Conservation (phyloP, 2,113 vertebrate species). For the Mustela nigripes region DNA sequence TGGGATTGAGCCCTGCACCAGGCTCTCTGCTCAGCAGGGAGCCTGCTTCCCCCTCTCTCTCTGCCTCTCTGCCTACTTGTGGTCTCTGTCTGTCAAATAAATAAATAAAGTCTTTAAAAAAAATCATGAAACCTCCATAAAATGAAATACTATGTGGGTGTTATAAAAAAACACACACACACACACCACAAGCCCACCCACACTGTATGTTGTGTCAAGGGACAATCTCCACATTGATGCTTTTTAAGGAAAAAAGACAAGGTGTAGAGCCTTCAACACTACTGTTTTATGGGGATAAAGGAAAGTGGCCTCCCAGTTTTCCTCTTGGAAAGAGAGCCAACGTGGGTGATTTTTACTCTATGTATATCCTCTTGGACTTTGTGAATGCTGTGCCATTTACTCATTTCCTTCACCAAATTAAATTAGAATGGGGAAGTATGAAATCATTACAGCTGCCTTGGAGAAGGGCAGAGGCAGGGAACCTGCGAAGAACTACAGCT, state of each 20-base stretch:
- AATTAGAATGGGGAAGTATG: not conserved
- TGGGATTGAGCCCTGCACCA: too few species aligned
- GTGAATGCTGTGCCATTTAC: not conserved
- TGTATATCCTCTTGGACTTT: not conserved
- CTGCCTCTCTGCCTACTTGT: too few species aligned
- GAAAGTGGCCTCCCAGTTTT: not conserved
- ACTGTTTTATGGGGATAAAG: not conserved
- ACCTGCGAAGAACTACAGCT: not conserved
- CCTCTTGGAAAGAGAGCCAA: not conserved
- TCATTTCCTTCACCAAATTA: not conserved
- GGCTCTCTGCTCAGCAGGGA: too few species aligned
- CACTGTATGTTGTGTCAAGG: not conserved
- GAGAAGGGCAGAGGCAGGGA: not conserved
- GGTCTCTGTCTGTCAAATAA: too few species aligned
- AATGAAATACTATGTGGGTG: not conserved
- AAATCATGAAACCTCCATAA: not conserved
- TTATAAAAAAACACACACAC: not conserved
- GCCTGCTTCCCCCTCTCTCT: too few species aligned
- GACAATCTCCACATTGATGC: not conserved
- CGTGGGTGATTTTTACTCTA: not conserved
- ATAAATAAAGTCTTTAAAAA: too few species aligned
- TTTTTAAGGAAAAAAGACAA: not conserved
- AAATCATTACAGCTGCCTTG: not conserved
- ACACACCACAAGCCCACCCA: not conserved
- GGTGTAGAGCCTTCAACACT: not conserved